Base-by-base conservation (phyloP, 1,140 invertebrate genomes). In the Calliopsis andreniformis region DNA sequence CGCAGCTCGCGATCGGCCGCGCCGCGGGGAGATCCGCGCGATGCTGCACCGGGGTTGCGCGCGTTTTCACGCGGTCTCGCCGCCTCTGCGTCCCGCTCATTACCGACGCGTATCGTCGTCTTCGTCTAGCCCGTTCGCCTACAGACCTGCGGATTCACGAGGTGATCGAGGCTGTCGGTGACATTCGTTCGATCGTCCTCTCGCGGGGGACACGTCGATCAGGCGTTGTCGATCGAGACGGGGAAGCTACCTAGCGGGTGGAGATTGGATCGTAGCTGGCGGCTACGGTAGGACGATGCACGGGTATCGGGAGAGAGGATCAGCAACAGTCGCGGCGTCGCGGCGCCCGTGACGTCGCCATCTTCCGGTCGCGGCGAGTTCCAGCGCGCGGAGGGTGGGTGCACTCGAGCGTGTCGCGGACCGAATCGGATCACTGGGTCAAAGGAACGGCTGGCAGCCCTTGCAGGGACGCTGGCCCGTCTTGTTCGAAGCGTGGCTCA, bases 341-440 rank as follows among this genome's bases (percentile, higher is more conserved):
- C 64, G 68, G 43, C 63, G 51, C 49, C 55, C 20, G 23, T 71
- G 23, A 62, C 55, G 67, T 63, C 58, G 67, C 67, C 71, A 83
- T 76, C 77, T 79, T 79, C 49, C 76, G 66, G 49, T 68, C 39
- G 51, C 39, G 16, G 39, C 16, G 59, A 43, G 23, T 59, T 80
- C 69, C 51, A 76, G 32, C 14, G 32, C 3, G n/a, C 28, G 10
- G n/a, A 20, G 43, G 47, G 42, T 30, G 75, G 35, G 14, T 20
- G 59, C 61, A 59, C 45, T 51, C 55, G 66, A 39, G 39, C 32
- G 59, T 76, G 72, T 30, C 32, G 39, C 51, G 32, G 12, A 61
- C 35, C 32, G 47, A 77, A 80, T 18, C 80, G 56, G 62, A 83
- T 83, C 68, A 80, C 43, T 76, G 47, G 68, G 67, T 84, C 72